These are phyloP conservation scores for Herminia tarsipennalis DNA, from an alignment of 2,888 invertebrate genomes.

Conservation along the genomic window DNA sequence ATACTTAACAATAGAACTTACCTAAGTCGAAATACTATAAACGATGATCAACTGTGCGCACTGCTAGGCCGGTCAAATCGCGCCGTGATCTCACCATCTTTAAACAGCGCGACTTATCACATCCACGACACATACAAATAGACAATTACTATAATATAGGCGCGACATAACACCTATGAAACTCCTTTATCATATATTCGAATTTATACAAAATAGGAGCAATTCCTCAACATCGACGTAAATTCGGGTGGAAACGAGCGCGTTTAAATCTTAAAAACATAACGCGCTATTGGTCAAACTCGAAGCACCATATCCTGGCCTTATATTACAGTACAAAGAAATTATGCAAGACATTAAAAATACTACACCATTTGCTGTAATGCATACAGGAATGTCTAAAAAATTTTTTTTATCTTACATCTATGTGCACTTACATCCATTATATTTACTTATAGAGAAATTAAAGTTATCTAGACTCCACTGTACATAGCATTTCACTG, in stretches of 20 bases:
- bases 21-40: constrained; percentile 70
- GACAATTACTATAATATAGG: constrained; percentile 15
- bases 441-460: constrained; percentile 47
- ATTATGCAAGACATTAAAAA: constrained; percentile 34
- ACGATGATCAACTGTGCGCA: constrained; percentile 62
- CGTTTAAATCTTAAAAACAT: constrained; percentile 15
- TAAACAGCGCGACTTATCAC: constrained; percentile 8
- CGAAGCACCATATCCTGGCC: constrained; percentile 47
- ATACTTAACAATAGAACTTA: constrained; percentile 79
- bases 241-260: constrained; percentile 7
- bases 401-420: constrained; percentile 40
- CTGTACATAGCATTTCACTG: constrained; percentile 21
- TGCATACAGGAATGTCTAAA: constrained; percentile 62
- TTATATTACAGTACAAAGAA: constrained; percentile 30
- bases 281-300: constrained; percentile 35
- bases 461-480: constrained; percentile 38
- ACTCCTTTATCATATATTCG: constrained; percentile 22
- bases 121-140: constrained; percentile 22
- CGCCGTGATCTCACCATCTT: not conserved
- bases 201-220: constrained; percentile 13
- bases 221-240: constrained; percentile 13
- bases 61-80: constrained; percentile 40
- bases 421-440: constrained; percentile 46
- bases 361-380: constrained; percentile 43
- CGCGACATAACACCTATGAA: constrained; percentile 22